Base-by-base conservation (phyloP, 1,140 invertebrate genomes). In the Trachymyrmex cornetzi region DNA sequence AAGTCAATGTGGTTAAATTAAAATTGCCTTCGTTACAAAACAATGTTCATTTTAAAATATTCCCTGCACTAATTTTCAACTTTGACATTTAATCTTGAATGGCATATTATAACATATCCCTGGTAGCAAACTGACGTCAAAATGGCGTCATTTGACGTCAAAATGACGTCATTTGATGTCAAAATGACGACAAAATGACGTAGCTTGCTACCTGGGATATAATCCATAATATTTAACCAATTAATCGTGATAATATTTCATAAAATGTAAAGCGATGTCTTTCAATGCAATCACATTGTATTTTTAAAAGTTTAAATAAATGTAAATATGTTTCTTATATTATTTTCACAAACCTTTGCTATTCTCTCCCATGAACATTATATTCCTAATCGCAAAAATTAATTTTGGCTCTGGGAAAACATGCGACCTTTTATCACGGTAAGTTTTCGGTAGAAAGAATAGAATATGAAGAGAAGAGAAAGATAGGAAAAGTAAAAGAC, bases 401-500 rank as follows among this genome's bases (percentile, higher is more conserved):
- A 27, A 85, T 75, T 71, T 50, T 12, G 22, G 22, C 2, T 11
- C 22, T 4, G 16, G 1, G 1, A 66, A 16, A 87, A 75, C 24
- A 24, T 24, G 14, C 22, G 69, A 84, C 4, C 24, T 66, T 67
- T 69, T 57, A 38, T 53, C 34, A 34, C 16, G n/a, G 11, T 24
- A 30, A 66, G 44, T 75, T 48, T 16, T 22, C n/a, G 7, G 27
- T n/a, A 9, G 11, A 19, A 75, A 34, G 12, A n/a, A 59, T 11
- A 24, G 44, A 61, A 61, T 67, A 72, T 22, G 66, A 14, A 44
- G n/a, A 67, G 64, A 61, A 67, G 34, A 57, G 14, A 38, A 55
- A n/a, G 50, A 48, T n/a, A 44, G 57, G 24, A 38, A 38, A 72
- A 59, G 57, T 53, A 34, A 86, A 48, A 84, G 59, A 85, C 24